These are phyloP conservation scores for Drosophila sturtevanti DNA, from an alignment of 1,140 invertebrate species.

Conservation along the genomic window DNA sequence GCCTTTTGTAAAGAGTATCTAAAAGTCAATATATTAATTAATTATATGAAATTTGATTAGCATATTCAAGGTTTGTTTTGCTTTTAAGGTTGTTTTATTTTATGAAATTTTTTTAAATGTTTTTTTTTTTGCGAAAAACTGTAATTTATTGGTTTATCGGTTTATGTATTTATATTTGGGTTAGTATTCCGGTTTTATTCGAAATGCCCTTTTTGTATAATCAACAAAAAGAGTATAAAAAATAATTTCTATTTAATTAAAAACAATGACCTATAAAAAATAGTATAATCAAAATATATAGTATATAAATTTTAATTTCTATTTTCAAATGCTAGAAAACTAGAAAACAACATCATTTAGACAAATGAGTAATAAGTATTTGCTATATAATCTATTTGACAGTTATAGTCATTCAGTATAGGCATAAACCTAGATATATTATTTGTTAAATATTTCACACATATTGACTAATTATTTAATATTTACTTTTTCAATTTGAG, in stretches of 20 bases:
- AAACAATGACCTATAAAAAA: too few species aligned
- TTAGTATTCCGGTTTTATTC: too few species aligned
- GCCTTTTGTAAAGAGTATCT: not conserved
- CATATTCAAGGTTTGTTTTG: constrained; percentile 1
- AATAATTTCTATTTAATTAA: too few species aligned
- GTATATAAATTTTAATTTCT: too few species aligned
- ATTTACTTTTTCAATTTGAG: not conserved
- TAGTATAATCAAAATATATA: too few species aligned
- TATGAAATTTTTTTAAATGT: not conserved
- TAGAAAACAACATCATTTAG: too few species aligned
- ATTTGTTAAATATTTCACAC: constrained; percentile 9
- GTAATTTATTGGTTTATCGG: not conserved
- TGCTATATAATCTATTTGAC: not conserved
- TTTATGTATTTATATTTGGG: not conserved
- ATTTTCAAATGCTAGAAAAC: too few species aligned
- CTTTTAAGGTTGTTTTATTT: not conserved
- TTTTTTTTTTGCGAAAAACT: not conserved
- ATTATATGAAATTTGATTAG: not conserved
- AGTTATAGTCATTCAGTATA: not conserved
- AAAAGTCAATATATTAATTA: not conserved
- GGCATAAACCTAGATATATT: not conserved
- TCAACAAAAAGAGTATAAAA: too few species aligned
- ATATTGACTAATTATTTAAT: constrained; percentile 4
- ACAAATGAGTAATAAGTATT: not conserved
- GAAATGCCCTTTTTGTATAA: not conserved